A percentile compares a stretch with the other conserved stretches of the same genome.
Conservation (phyloP, 1,140 invertebrate species). For the Papilio helenus region DNA sequence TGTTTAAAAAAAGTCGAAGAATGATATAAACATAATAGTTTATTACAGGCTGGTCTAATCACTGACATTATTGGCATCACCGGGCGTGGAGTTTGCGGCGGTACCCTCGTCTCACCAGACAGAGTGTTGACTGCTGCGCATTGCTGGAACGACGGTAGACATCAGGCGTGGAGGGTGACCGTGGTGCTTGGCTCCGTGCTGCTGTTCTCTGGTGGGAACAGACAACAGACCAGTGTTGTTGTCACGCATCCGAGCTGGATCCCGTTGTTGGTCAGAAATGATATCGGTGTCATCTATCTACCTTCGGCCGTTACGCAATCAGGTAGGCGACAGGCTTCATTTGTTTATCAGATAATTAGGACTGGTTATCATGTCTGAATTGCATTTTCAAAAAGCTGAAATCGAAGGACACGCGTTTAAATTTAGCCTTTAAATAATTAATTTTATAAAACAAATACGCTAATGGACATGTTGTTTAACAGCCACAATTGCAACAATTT, state of each 20-base stretch:
- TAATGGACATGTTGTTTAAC: slow-evolving; percentile 32
- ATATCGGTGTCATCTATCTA: slow-evolving; percentile 60
- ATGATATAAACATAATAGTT: neutral
- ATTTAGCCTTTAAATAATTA: too few relatives aligned
- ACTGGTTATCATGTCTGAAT: too few relatives aligned
- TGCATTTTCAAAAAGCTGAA: too few relatives aligned
- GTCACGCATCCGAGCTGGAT: slow-evolving; percentile 49
- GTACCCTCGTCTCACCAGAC: slow-evolving; percentile 46
- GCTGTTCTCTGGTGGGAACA: slow-evolving; percentile 57
- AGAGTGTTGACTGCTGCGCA: slow-evolving; percentile 59
- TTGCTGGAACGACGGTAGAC: slow-evolving; percentile 57
- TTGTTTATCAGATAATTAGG: too few relatives aligned
- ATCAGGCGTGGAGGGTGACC: slow-evolving; percentile 52
- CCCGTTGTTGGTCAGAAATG: slow-evolving; percentile 47
- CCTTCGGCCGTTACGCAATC: slow-evolving; percentile 57
- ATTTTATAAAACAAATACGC: too few relatives aligned
- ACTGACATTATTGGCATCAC: slow-evolving; percentile 45
- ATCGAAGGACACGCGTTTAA: too few relatives aligned
- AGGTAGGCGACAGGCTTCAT: slow-evolving; percentile 47
- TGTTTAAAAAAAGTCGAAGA: neutral
- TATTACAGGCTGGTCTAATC: slow-evolving; percentile 56
- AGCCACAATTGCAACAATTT: slow-evolving; percentile 51
- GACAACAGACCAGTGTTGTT: slow-evolving; percentile 49
- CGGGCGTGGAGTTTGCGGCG: slow-evolving; percentile 53
- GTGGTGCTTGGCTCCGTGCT: slow-evolving; percentile 56